phyloP scores from a whole-genome alignment of 1,140 invertebrate species.

The Camponotus floridanus region DNA sequence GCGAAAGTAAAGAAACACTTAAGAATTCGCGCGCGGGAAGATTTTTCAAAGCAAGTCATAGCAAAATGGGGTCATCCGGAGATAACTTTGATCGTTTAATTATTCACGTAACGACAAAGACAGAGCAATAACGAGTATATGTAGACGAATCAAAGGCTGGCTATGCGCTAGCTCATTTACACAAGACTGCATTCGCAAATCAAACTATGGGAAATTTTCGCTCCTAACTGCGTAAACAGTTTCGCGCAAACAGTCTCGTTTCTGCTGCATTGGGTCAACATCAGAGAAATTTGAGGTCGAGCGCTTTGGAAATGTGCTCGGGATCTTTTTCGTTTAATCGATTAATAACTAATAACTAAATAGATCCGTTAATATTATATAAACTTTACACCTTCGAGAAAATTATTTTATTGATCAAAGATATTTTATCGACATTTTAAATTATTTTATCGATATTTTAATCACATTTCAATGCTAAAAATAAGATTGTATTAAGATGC shows the following conservation, averaged over 20 bases:
- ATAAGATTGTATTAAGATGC: background rate
- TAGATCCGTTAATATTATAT: background rate
- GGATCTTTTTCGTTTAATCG: background rate
- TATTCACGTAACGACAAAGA: constrained; percentile 26
- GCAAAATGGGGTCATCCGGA: background rate
- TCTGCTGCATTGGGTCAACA: background rate
- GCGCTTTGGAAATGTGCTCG: background rate
- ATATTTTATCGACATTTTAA: background rate
- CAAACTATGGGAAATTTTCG: constrained; percentile 63
- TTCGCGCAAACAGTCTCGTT: constrained; percentile 6
- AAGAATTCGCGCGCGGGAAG: background rate
- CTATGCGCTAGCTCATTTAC: constrained; percentile 45
- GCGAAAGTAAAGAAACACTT: background rate
- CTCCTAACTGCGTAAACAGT: constrained; percentile 37
- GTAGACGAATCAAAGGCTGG: constrained; percentile 4
- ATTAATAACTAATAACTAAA: constrained; percentile 39
- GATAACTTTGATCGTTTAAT: constrained; percentile 47
- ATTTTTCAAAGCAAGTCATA: constrained; percentile 13
- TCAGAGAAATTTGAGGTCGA: background rate
- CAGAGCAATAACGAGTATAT: constrained; percentile 34
- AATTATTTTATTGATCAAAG: background rate
- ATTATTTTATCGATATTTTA: background rate
- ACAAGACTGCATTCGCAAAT: constrained; percentile 60
- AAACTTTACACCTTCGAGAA: background rate
- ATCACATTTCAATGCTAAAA: background rate